Evolutionary conservation across 2,888 invertebrate genomes (phyloP).

Genomic region (Chaitophorus viminalis): DNA sequence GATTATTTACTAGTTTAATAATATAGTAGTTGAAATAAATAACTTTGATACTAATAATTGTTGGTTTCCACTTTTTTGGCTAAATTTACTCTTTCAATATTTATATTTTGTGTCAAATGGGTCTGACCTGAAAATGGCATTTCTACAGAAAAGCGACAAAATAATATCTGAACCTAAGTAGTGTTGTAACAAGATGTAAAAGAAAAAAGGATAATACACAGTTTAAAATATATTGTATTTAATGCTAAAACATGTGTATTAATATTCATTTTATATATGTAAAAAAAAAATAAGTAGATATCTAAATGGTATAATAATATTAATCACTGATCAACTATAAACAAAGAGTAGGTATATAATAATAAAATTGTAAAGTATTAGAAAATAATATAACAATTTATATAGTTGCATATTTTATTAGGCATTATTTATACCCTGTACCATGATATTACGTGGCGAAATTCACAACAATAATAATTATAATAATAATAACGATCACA

Average conservation of each 20-base stretch:
- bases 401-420: conserved; percentile 26
- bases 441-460: not conserved
- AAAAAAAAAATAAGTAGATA: conserved; percentile 1
- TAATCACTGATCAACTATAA: conserved; percentile 6
- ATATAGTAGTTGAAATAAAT: no score
- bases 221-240: not conserved
- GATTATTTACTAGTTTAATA: no score
- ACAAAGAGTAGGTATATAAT: conserved; percentile 12
- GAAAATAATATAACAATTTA: conserved; percentile 17
- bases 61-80: no score
- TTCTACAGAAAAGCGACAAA: no score
- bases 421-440: conserved; percentile 7
- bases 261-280: conserved; percentile 1
- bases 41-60: no score
- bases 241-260: not conserved
- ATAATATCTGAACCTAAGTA: no score
- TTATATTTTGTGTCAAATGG: no score
- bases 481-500: not conserved
- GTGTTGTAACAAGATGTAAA: no score
- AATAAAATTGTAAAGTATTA: not conserved
- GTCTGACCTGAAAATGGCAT: no score
- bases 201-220: no score
- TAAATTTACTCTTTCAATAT: no score
- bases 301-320: conserved; percentile 1
- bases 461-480: conserved; percentile 14